Conservation (phyloP, 2,888 invertebrate genomes). For the Fragum fragum region DNA sequence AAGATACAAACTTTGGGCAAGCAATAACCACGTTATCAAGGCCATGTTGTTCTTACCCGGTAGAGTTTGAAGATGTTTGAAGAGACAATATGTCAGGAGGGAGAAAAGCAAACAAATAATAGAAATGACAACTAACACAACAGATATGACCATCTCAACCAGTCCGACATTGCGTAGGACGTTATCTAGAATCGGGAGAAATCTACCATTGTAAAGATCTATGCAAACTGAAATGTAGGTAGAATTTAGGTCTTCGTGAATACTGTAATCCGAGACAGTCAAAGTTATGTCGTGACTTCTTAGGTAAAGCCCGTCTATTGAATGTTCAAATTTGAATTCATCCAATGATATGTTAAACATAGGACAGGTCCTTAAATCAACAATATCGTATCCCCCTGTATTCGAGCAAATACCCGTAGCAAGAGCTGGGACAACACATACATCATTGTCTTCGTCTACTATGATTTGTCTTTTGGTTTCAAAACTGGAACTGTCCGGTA, state of each 20-base stretch:
- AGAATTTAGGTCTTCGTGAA: neutral
- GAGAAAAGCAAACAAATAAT: constrained; percentile 45
- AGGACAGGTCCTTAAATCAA: constrained; percentile 9
- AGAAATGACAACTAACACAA: constrained; percentile 35
- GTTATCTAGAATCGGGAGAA: neutral
- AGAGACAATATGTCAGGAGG: constrained; percentile 29
- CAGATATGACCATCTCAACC: constrained; percentile 15
- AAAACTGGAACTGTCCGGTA: neutral
- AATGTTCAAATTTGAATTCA: neutral
- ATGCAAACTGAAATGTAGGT: constrained; percentile 1
- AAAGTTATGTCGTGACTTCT: neutral
- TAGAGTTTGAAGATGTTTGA: constrained; percentile 41
- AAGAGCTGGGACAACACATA: neutral
- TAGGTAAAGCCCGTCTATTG: neutral
- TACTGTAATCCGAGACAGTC: neutral
- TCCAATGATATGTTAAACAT: constrained; percentile 11
- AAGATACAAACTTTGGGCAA: constrained; percentile 41
- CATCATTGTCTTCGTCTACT: neutral
- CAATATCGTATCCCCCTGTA: neutral
- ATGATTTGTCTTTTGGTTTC: neutral
- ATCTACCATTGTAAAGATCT: neutral
- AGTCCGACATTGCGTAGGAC: too few relatives aligned
- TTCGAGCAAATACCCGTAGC: neutral
- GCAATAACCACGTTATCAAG: constrained; percentile 27
- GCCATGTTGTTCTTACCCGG: constrained; percentile 61